Base-by-base conservation (phyloP, 2,797 vertebrate genomes). In the Glyptemys insculpta region DNA sequence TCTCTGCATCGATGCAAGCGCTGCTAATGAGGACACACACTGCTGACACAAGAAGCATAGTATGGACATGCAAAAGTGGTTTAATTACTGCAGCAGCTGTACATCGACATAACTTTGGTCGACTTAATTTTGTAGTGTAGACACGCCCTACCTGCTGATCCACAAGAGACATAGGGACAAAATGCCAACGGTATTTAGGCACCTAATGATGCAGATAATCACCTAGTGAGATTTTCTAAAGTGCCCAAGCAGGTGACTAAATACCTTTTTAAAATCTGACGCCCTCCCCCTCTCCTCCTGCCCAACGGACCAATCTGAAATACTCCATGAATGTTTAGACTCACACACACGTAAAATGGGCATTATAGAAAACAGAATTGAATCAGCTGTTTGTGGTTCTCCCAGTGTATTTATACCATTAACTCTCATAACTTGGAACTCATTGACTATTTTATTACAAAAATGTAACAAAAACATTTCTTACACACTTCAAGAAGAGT, bases 231-330 rank as follows among this genome's bases (percentile, higher is more conserved):
- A 44, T 74, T 74, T 74, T 44, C 37, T 12, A 12, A 74, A 25
- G 37, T 25, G 18, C n/a, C 19, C 4, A 62, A 41, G 2, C 31
- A 85, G 27, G 11, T n/a, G 23, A 3, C n/a, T 89, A 6, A 12
- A 72, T 14, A 8, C 25, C 78, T 9, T 2, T 68, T 5, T 2
- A 72, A 86, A 88, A 54, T 54, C 21, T 23, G 54, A 54, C 4
- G 2, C 21, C 15, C 21, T 6, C 21, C 8, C 52, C 18, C 16
- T 7, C 7, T 1, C 50, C 1, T 3, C 23, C 91, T 2, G 2
- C 12, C 18, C 89, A 27, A 6, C 83, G 72, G 65, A 79, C 59
- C 81, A 56, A 9, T 78, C 68, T 57, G 56, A 57, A 57, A 57
- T 57, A 29, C 56, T 57, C 25, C 27, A 57, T 29, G 25, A 57